A percentile compares a stretch with the other conserved stretches of the same genome.
Conservation (phyloP, 2,113 vertebrate genomes). For the Petromus typicus region DNA sequence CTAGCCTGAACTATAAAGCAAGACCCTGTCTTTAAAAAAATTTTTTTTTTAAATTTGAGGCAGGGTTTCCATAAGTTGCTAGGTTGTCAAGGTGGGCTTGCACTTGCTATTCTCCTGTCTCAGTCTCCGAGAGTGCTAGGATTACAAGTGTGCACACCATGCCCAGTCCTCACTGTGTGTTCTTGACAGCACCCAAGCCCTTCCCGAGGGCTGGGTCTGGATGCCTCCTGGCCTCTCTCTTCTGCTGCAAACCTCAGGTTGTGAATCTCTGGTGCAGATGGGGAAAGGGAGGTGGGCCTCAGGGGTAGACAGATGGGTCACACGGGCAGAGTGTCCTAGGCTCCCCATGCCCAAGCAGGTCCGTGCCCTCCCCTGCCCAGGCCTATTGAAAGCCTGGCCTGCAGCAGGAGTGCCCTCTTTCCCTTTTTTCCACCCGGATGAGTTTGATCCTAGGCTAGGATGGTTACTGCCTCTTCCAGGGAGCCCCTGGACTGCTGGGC, state of each 20-base stretch:
- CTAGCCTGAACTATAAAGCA: too few species aligned
- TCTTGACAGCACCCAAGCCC: too few species aligned
- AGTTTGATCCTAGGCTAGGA: not conserved
- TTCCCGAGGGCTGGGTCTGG: not conserved
- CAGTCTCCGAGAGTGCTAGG: not conserved
- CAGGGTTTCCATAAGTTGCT: not conserved
- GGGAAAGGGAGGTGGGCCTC: not conserved
- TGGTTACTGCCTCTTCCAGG: not conserved
- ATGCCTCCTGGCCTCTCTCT: not conserved
- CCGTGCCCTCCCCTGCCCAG: not conserved
- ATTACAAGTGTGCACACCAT: not conserved
- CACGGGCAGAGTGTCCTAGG: not conserved
- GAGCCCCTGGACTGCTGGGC: not conserved
- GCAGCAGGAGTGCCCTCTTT: not conserved
- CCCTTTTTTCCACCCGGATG: not conserved
- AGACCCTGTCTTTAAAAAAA: too few species aligned
- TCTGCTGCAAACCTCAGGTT: not conserved
- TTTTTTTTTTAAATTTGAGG: too few species aligned
- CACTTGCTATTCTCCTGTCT: not conserved
- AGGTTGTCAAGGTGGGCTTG: not conserved
- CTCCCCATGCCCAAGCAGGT: not conserved
- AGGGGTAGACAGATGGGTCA: not conserved
- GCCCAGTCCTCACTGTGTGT: not conserved
- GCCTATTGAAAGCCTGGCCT: fast-evolving
- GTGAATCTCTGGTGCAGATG: not conserved